Conservation (phyloP, 2,888 invertebrate species). For the Alcis repandata region DNA sequence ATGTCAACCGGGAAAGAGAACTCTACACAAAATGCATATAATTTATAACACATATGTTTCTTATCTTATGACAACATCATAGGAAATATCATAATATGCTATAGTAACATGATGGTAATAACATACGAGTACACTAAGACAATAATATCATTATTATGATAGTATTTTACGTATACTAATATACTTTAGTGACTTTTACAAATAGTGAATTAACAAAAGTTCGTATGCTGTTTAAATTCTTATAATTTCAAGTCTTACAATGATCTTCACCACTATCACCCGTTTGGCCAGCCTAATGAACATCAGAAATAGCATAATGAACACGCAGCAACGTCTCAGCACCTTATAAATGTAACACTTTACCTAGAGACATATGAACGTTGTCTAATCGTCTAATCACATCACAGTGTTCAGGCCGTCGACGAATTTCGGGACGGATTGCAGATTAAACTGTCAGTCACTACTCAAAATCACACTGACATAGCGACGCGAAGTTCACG, state of each 20-base stretch:
- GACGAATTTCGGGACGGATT: constrained; percentile 45
- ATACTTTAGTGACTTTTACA: not conserved
- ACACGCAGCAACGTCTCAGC: constrained; percentile 21
- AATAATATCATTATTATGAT: too few relatives aligned
- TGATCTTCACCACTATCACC: constrained; percentile 2
- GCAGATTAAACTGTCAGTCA: constrained; percentile 35
- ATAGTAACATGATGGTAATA: too few relatives aligned
- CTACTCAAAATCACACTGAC: constrained; percentile 33
- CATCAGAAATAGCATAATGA: constrained; percentile 11
- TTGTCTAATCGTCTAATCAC: constrained; percentile 25
- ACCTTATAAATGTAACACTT: constrained; percentile 9
- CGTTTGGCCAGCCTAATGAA: not conserved
- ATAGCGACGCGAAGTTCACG: not conserved
- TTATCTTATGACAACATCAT: too few relatives aligned
- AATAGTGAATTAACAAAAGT: not conserved
- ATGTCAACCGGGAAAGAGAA: too few relatives aligned
- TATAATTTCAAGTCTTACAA: not conserved
- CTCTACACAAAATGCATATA: not conserved
- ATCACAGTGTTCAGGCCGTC: constrained; percentile 38
- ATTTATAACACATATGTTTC: not conserved
- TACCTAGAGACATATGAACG: constrained; percentile 1
- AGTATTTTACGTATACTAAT: too few relatives aligned
- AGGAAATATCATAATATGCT: too few relatives aligned
- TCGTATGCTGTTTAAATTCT: not conserved
- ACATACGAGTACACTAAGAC: too few relatives aligned